A percentile compares a stretch with the other conserved stretches of the same genome.
phyloP scores from a whole-genome alignment of 2,888 invertebrate genomes.

The Caenorhabditis auriculariae region DNA sequence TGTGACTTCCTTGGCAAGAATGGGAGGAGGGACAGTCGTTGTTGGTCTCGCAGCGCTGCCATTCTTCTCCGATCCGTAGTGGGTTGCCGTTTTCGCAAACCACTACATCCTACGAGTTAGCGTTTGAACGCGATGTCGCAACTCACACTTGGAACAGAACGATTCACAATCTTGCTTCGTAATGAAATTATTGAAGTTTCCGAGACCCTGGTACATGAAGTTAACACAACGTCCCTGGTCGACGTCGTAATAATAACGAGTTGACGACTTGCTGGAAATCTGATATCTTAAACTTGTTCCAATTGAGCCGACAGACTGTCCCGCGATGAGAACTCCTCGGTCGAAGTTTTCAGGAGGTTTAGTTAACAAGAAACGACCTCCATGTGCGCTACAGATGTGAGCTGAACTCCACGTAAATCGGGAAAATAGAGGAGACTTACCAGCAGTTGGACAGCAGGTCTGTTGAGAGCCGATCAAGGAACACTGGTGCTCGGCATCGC shows the following conservation, averaged over 20 bases:
- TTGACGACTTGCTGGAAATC: constrained; percentile 38
- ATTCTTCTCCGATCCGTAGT: constrained; percentile 55
- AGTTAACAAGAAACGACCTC: constrained; percentile 44
- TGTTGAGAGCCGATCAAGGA: constrained; percentile 54
- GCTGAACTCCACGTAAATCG: constrained; percentile 16
- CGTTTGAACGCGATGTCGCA: background rate
- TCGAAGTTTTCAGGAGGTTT: constrained; percentile 52
- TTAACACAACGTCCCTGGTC: constrained; percentile 56
- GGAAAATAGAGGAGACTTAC: background rate
- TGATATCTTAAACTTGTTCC: background rate
- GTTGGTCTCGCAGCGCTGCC: constrained; percentile 55
- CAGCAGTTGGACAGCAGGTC: constrained; percentile 53
- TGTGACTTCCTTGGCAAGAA: constrained; percentile 51
- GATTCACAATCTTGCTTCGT: constrained; percentile 58
- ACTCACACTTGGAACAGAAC: constrained; percentile 55
- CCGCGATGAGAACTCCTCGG: constrained; percentile 37
- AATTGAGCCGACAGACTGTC: constrained; percentile 23
- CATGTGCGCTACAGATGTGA: constrained; percentile 49
- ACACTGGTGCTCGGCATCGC: constrained; percentile 50
- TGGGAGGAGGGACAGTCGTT: constrained; percentile 53
- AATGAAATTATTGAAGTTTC: constrained; percentile 59
- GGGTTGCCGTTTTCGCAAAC: constrained; percentile 60
- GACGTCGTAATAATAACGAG: constrained; percentile 55
- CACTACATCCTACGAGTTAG: constrained; percentile 33
- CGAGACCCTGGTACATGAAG: constrained; percentile 56